Percentiles rank a stretch among this genome's conserved stretches.
These are phyloP conservation scores for Lingula anatina DNA, from an alignment of 2,888 invertebrate genomes.

Conservation along the genomic window DNA sequence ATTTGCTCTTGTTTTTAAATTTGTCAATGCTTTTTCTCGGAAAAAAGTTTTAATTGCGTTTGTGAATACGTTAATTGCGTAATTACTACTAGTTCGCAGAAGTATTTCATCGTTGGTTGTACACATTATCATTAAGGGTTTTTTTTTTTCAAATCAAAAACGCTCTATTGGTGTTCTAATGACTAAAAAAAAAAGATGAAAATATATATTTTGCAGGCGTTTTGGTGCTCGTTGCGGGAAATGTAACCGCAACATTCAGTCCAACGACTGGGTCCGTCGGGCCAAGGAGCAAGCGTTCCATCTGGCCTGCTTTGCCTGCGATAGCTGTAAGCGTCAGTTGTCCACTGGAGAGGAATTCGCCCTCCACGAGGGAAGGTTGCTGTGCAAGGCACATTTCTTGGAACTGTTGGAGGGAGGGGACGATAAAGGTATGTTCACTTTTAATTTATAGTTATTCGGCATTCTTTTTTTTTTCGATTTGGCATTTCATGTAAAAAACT, in stretches of 20 bases:
- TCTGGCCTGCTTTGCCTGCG: conserved; percentile 97
- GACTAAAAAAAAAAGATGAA: background rate
- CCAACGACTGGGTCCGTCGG: conserved; percentile 96
- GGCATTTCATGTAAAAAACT: background rate
- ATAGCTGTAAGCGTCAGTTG: conserved; percentile 61
- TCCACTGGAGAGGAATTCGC: conserved; percentile 89
- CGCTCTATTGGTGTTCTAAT: background rate
- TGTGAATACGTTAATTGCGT: no score
- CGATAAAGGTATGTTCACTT: conserved; percentile 52
- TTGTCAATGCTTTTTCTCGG: no score
- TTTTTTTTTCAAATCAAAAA: no score
- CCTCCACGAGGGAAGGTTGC: conserved; percentile 84
- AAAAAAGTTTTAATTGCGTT: no score
- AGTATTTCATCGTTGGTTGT: no score
- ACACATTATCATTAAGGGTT: no score
- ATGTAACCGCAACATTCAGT: conserved; percentile 85
- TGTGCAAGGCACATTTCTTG: conserved; percentile 96
- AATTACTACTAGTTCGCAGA: no score
- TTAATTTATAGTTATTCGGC: no score
- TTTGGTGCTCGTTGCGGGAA: conserved; percentile 96
- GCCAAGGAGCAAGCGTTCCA: conserved; percentile 89
- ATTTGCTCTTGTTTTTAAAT: no score
- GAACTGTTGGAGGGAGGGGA: conserved; percentile 84
- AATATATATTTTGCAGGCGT: conserved; percentile 63
- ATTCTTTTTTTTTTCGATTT: no score